Percentiles rank a stretch among this genome's conserved stretches.
phyloP scores from a whole-genome alignment of 2,888 invertebrate genomes.

The Aleiodes testaceus region DNA sequence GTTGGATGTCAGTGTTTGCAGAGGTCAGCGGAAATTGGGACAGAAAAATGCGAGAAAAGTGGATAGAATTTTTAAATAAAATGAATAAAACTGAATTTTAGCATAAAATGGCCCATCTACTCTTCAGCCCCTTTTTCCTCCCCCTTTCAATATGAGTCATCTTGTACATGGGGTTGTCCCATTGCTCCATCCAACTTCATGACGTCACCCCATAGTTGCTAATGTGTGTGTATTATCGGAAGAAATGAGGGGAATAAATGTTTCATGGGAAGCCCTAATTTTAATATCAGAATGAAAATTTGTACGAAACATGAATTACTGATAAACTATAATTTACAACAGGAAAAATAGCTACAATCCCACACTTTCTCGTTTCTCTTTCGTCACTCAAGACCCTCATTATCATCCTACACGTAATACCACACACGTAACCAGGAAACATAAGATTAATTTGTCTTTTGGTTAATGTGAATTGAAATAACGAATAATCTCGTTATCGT shows the following conservation, averaged over 20 bases:
- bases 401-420: slow-evolving; percentile 20
- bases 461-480: background rate
- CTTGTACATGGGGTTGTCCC: slow-evolving; percentile 48
- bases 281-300: too few relatives aligned
- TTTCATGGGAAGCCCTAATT: too few relatives aligned
- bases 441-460: slow-evolving; percentile 13
- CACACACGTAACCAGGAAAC: slow-evolving; percentile 27
- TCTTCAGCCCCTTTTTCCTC: slow-evolving; percentile 6
- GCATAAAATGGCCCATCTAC: slow-evolving; percentile 7
- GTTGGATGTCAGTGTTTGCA: too few relatives aligned
- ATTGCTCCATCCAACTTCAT: background rate
- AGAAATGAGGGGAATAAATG: too few relatives aligned
- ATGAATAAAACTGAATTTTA: background rate
- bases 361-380: slow-evolving; percentile 15
- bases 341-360: slow-evolving; percentile 5
- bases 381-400: slow-evolving; percentile 10
- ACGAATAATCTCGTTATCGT: slow-evolving; percentile 12
- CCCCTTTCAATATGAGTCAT: slow-evolving; percentile 51
- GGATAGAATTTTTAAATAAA: too few relatives aligned
- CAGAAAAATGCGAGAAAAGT: too few relatives aligned
- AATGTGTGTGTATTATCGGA: too few relatives aligned
- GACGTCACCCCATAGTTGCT: too few relatives aligned
- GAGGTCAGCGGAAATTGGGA: too few relatives aligned
- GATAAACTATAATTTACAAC: too few relatives aligned
- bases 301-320: too few relatives aligned